Evolutionary conservation across 2,113 vertebrate genomes (phyloP), one percentile per base, ranked within the genome.

Genomic region (Rhinoptilus africanus): DNA sequence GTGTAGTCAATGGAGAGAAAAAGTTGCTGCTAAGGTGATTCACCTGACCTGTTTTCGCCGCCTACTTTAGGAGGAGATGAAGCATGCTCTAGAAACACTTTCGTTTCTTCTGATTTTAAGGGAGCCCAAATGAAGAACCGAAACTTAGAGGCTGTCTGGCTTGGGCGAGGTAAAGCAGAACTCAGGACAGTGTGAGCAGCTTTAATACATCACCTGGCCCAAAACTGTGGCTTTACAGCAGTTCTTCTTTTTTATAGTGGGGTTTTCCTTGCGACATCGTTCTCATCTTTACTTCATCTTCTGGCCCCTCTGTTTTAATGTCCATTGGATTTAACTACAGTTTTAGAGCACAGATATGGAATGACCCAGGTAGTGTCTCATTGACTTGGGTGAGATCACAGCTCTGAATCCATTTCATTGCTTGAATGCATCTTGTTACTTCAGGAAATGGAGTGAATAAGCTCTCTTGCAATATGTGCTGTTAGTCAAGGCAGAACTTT

Each of bases 1-100:
- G 73, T 93, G 74, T 94, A 78, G 54, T 87, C 96, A 95, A 64
- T 96, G 93, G 80, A 87, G 73, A 91, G 93, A 85, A 92, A 91
- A 92, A 96, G 53, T 77, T 94, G 84, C 89, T 94, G 94, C 56
- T 48, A 41, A 15, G 0, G 3, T 68, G 89, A 68, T 94, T 95
- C 87, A 26, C 56, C 80, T 95, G 96, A 94, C 94, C 91, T 87
- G 87, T 75, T 97, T 97, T 85, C 75, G 45, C 84, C 7, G 5
- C 84, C 89, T 87, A 54, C 89, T 96, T 84, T 35, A 79, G 68
- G 64, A 89, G 66, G 2, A 75, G 62, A 48, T 87, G 93, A 85
- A 89, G 60, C 94, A 71, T 80, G 37, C 63, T 91, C 75, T 71
- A 80, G 54, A 86, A 96, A 69, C 32, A 47, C 9, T 85, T 77